Evolutionary conservation across 2,888 invertebrate genomes (phyloP), one percentile per base, ranked within the genome.

Genomic region (Slavum lentiscoides): DNA sequence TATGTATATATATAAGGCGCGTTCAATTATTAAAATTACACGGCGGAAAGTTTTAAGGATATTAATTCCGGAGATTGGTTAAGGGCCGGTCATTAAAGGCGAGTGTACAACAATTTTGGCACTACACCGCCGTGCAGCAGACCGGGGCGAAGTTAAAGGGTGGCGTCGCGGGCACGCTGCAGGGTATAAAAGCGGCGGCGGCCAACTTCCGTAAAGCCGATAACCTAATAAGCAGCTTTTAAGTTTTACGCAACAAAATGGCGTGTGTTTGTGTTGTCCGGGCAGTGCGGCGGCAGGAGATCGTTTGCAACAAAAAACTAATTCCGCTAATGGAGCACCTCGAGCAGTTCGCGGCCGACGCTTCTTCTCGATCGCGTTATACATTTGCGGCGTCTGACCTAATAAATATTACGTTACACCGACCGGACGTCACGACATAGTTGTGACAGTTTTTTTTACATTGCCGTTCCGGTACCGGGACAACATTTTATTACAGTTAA

Each of bases 181-280:
- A 7, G 43, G 39, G 59, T 5, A 11, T 43, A 11, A 11, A 43
- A 11, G 43, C 11, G 76, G 67, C 19, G 62, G 61, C 69, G 77
- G 70, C 77, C 69, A 70, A 80, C 77, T 80, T 61, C 70, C 77
- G 77, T 64, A 80, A 80, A 80, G 77, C 70, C 77, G 77, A 80
- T 80, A 80, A 80, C 77, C 77, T 80, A 80, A 80, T 80, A 80
- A 80, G 77, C 77, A 80, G 77, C 77, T 80, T 80, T 80, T 80
- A 80, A 80, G 77, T 80, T 80, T 80, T 80, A 80, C 77, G 77
- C 62, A 39, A 55, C 77, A 80, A 80, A 80, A 80, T 64, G 77
- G 77, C 77, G 77, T 80, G 77, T 80, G 77, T 70, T 70, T 80
- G 53, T 80, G 62, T 37, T 70, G 61, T 49, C 4, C 2, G 53